Percentiles rank a stretch among this genome's conserved stretches.
Conservation (phyloP, 2,113 vertebrate genomes). For the Coreoperca whiteheadi region DNA sequence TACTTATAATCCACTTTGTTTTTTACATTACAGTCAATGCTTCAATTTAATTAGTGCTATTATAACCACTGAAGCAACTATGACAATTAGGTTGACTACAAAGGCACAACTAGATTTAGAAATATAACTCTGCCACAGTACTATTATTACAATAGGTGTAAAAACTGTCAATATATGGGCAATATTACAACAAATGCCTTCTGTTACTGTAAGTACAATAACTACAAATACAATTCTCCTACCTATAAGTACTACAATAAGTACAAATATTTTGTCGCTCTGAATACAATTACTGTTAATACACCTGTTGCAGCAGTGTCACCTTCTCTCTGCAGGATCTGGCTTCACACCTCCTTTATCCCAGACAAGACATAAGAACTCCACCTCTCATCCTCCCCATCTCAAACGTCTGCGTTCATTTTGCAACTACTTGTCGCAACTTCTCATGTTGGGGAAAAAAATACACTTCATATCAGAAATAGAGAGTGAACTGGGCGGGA, state of each 20-base stretch:
- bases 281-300: background rate
- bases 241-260: background rate
- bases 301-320: conserved; percentile 17
- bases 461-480: background rate
- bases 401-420: background rate
- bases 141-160: background rate
- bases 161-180: background rate
- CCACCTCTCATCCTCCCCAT: conserved; percentile 43
- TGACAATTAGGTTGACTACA: background rate
- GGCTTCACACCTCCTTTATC: conserved; percentile 42
- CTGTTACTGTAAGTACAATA: background rate
- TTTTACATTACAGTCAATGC: background rate
- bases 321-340: conserved; percentile 5
- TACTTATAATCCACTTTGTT: background rate
- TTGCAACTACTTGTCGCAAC: background rate
- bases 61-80: background rate
- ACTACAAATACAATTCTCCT: background rate
- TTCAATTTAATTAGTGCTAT: background rate
- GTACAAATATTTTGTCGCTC: background rate
- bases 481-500: background rate
- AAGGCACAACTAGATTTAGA: background rate
- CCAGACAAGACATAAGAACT: conserved; percentile 8
- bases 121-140: background rate
- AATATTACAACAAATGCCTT: background rate
- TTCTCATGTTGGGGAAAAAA: background rate